A percentile compares a stretch with the other conserved stretches of the same genome.
These are phyloP conservation scores for Dryobates pubescens DNA, from an alignment of 2,797 vertebrate species.

Conservation along the genomic window DNA sequence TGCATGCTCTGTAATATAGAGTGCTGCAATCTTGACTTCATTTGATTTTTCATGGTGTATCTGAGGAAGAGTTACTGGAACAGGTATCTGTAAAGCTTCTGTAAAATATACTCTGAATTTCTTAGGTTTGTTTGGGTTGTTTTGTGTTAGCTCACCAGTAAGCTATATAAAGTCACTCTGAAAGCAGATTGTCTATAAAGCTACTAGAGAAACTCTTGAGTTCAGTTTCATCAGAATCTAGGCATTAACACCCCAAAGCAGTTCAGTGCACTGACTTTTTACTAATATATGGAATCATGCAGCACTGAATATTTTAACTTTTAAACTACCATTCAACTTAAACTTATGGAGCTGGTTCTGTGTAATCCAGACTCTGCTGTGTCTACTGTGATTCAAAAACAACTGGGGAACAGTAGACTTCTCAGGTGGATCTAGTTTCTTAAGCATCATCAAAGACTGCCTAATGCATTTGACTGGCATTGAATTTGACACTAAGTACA, in stretches of 20 bases:
- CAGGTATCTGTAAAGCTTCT: neutral
- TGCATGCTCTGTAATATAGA: neutral
- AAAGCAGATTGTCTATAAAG: neutral
- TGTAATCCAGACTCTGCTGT: neutral
- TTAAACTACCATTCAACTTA: neutral
- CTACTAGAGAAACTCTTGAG: neutral
- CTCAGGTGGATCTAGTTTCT: neutral
- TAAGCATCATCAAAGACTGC: neutral
- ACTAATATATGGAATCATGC: neutral
- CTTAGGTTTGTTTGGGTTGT: rapidly evolving
- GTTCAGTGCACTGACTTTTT: neutral
- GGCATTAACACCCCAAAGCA: neutral
- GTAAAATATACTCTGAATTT: neutral
- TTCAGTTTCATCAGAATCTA: neutral
- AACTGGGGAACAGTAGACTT: neutral
- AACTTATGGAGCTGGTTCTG: neutral
- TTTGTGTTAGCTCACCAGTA: neutral
- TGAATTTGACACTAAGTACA: neutral
- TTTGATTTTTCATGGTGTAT: neutral
- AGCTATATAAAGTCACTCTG: neutral
- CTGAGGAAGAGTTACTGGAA: neutral
- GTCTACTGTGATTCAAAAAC: neutral
- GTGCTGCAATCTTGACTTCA: neutral
- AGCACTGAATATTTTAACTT: neutral
- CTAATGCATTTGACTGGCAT: neutral